Conservation (phyloP, 2,113 vertebrate species). For the Antechinus flavipes region DNA sequence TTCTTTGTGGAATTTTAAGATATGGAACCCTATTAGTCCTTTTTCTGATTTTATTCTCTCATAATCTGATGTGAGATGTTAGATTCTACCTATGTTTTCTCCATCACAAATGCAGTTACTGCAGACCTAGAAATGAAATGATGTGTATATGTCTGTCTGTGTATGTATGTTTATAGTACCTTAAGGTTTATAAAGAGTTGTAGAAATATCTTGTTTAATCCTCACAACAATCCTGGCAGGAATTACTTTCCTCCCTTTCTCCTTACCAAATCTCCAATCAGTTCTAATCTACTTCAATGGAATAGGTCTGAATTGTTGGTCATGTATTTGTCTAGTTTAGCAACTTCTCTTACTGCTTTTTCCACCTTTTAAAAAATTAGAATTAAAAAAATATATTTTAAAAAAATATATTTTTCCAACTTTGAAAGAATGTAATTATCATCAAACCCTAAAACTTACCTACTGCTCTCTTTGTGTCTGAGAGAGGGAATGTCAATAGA, state of each 20-base stretch:
- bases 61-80: not conserved
- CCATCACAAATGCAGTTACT: not conserved
- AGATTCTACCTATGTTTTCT: not conserved
- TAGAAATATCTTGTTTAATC: not conserved
- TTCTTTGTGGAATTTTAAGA: not conserved
- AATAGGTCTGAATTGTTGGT: not conserved
- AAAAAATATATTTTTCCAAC: not conserved
- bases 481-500: too few species aligned
- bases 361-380: not conserved
- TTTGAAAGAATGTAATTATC: too few species aligned
- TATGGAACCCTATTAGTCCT: not conserved
- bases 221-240: not conserved
- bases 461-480: too few species aligned
- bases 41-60: not conserved
- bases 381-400: not conserved
- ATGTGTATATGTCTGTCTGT: too few species aligned
- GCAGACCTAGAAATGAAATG: too few species aligned
- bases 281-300: not conserved
- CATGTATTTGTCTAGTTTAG: not conserved
- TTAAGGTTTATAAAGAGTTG: not conserved
- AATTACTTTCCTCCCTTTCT: not conserved
- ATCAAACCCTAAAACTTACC: too few species aligned
- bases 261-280: not conserved
- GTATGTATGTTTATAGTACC: too few species aligned
- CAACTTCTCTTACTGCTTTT: not conserved